Evolutionary conservation across 2,888 invertebrate species (phyloP), one percentile per base, ranked within the genome.

Genomic region (Entomobrya multifasciata): DNA sequence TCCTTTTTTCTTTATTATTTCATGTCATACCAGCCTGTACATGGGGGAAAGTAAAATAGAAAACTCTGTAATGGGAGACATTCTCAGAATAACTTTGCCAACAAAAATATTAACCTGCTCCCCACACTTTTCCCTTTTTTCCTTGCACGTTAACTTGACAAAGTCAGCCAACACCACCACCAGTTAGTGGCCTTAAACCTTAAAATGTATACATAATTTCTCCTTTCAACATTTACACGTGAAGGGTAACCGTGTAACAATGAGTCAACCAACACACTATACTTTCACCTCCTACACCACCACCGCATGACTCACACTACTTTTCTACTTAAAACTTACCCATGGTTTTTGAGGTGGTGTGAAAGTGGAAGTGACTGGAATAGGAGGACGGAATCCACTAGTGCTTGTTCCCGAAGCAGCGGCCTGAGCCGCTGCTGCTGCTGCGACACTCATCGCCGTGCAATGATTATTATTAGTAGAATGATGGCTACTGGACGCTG

Each of bases 281-380:
- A n/a, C n/a, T n/a, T n/a, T n/a, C n/a, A n/a, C 49, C n/a, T 55
- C 76, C 55, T 76, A 55, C 76, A 49, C 74, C 65, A 47, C 2
- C 15, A 41, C 22, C 30, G 49, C 20, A 80, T 80, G 67, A 80
- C 80, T 80, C 80, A 80, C 30, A 15, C 30, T 49, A 49, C 15
- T 17, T n/a, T n/a, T 52, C 22, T 62, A 30, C 41, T 36, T 44
- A 20, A 47, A 72, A 87, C 90, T 90, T 89, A 90, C 90, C 90
- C 88, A 89, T 41, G 90, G 88, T 85, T 90, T 90, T 77, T 88
- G 88, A 79, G 88, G 67, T 55, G 89, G 90, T 44, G 88, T 87
- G 86, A 90, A 90, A 44, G 89, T 89, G 44, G 90, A 87, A 60
- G 90, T 90, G 78, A 90, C 90, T 74, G 90, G 90, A 65, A 88